A percentile compares a stretch with the other conserved stretches of the same genome.
Conservation (phyloP, 2,797 vertebrate species). For the Xenops minutus region DNA sequence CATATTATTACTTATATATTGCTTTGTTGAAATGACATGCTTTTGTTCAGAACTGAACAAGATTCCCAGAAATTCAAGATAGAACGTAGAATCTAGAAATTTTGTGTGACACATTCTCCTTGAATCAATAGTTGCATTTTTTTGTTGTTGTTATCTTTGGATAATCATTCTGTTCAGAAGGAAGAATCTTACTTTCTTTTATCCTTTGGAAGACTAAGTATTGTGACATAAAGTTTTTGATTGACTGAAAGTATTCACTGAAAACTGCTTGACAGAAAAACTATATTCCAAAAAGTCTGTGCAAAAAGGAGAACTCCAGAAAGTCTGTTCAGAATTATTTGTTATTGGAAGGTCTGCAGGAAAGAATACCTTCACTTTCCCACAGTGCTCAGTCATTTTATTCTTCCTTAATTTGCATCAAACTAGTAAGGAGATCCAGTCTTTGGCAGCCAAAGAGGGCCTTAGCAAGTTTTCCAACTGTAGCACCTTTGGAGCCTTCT, state of each 20-base stretch:
- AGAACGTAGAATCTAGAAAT: background rate
- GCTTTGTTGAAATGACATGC: background rate
- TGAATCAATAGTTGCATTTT: background rate
- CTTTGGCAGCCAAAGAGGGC: conserved; percentile 79
- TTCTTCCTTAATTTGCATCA: conserved; percentile 71
- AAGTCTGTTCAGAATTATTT: background rate
- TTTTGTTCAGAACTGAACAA: background rate
- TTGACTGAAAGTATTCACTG: background rate
- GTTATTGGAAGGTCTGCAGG: background rate
- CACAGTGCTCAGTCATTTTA: background rate
- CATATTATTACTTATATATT: background rate
- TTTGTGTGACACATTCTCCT: background rate
- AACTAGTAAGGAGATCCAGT: conserved; percentile 77
- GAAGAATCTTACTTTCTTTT: background rate
- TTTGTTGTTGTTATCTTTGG: background rate
- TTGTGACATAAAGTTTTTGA: background rate
- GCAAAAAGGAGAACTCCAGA: background rate
- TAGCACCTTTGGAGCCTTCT: conserved; percentile 86
- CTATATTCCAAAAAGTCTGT: background rate
- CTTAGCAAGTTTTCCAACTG: conserved; percentile 84
- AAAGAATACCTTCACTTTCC: background rate
- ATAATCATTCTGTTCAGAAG: background rate
- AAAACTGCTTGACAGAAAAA: background rate
- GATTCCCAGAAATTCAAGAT: background rate
- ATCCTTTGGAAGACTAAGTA: background rate